Base-by-base conservation (phyloP, 2,888 invertebrate species). In the Xiphydria camelus region DNA sequence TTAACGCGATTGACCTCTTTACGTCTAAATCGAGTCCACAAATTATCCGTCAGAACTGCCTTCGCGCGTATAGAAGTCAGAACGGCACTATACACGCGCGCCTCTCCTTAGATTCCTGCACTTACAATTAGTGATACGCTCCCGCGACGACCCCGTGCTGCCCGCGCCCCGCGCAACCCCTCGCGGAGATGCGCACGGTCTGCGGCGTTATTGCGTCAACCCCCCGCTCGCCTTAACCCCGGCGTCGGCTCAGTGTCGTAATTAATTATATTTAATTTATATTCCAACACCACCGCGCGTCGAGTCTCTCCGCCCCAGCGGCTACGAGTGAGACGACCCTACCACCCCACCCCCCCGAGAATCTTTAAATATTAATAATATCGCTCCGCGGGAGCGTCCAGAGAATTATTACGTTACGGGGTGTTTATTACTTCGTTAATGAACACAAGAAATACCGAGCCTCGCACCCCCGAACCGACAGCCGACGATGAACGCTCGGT, bases 181-280 rank as follows among this genome's bases (percentile, higher is more conserved):
- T 29, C 29, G 4, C 7, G 12, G 1, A 1, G 12, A 29, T n/a
- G 29, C 3, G 2, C 14, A 12, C 5, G 29, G 29, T 29, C 29
- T 29, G 29, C 29, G 29, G 29, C 29, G 7, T 4, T 29, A 29
- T 29, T 29, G 29, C 64, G 68, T 70, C 73, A 69, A 59, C 66
- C 64, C 78, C 77, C 78, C 72, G 79, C 75, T 78, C 76, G 74
- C 79, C 80, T 79, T 79, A 80, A 80, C 14, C 12, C 12, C 29
- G 12, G 1, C 29, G 12, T 3, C 29, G 29, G 14, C 29, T n/a
- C 14, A 14, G 4, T 23, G 38, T 36, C 20, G 44, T 46, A 42
- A 54, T 48, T 56, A 54, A 56, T 51, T 51, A 52, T 51, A 54
- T 52, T 52, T 56, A 40, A 56, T 54, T 52, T 49, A 56, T 54